Conservation (phyloP, 2,888 invertebrate genomes). For the Actias luna region DNA sequence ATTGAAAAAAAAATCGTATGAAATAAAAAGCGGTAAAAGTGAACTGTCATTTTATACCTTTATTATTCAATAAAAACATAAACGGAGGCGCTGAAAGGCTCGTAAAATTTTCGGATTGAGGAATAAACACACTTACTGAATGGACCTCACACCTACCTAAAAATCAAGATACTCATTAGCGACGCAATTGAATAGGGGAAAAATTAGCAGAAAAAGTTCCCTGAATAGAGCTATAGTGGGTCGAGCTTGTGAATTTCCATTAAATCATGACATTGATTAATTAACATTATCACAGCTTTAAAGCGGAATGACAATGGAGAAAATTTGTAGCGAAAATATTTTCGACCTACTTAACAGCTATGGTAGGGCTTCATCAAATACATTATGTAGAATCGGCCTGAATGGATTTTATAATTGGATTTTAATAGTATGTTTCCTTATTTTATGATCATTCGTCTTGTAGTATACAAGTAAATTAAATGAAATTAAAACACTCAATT, state of each 20-base stretch:
- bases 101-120: neutral
- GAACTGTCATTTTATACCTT: neutral
- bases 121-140: neutral
- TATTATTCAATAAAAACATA: neutral
- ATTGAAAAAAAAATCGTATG: neutral
- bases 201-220: conserved; percentile 12
- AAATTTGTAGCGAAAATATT: conserved; percentile 32
- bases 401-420: neutral
- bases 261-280: conserved; percentile 52
- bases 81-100: neutral
- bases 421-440: neutral
- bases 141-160: conserved; percentile 4
- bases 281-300: conserved; percentile 39
- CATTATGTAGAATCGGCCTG: neutral
- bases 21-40: neutral
- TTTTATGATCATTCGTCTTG: neutral
- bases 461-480: too few relatives aligned
- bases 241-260: conserved; percentile 46
- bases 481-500: too few relatives aligned
- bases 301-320: conserved; percentile 34
- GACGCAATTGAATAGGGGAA: conserved; percentile 14
- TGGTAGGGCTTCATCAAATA: neutral
- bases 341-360: conserved; percentile 1
- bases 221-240: conserved; percentile 18
- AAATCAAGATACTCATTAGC: conserved; percentile 12